These are phyloP conservation scores for Cheilosia pagana DNA, from an alignment of 2,888 invertebrate genomes.

Conservation along the genomic window DNA sequence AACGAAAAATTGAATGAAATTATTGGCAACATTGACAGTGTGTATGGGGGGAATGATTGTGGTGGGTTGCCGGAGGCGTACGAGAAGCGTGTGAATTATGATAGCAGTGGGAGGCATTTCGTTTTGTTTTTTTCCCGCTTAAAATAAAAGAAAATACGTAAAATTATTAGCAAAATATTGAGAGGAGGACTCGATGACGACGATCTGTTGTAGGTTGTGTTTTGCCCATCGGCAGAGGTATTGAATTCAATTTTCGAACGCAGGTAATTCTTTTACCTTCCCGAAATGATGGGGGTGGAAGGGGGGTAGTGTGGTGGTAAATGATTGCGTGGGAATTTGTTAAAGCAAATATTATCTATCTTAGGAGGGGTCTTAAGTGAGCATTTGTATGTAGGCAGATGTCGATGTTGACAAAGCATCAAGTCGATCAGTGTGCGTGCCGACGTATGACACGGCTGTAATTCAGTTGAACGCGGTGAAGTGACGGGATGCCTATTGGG, in stretches of 20 bases:
- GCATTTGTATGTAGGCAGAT: slow-evolving; percentile 4
- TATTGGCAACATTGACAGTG: slow-evolving; percentile 74
- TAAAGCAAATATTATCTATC: slow-evolving; percentile 27
- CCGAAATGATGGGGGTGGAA: background rate
- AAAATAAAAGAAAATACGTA: slow-evolving; percentile 24
- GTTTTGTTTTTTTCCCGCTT: too few relatives aligned
- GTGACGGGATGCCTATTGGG: too few relatives aligned
- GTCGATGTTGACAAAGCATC: slow-evolving; percentile 5
- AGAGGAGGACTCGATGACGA: slow-evolving; percentile 41
- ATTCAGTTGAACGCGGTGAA: too few relatives aligned
- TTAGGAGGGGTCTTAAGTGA: background rate
- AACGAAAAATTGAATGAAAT: slow-evolving; percentile 74
- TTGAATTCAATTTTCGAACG: slow-evolving; percentile 55
- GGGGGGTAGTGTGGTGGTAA: background rate
- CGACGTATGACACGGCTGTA: too few relatives aligned
- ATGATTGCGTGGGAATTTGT: slow-evolving; percentile 41
- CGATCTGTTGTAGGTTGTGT: slow-evolving; percentile 29
- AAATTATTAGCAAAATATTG: slow-evolving; percentile 72
- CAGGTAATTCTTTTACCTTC: slow-evolving; percentile 39
- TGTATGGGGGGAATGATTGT: slow-evolving; percentile 43
- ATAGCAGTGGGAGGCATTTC: slow-evolving; percentile 13
- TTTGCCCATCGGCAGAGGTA: slow-evolving; percentile 8
- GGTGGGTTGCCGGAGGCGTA: slow-evolving; percentile 11
- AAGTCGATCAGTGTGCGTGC: background rate
- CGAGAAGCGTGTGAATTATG: slow-evolving; percentile 60